Percentiles rank a stretch among this genome's conserved stretches.
phyloP scores from a whole-genome alignment of 2,797 vertebrate species.

The Bovichtus diacanthus region DNA sequence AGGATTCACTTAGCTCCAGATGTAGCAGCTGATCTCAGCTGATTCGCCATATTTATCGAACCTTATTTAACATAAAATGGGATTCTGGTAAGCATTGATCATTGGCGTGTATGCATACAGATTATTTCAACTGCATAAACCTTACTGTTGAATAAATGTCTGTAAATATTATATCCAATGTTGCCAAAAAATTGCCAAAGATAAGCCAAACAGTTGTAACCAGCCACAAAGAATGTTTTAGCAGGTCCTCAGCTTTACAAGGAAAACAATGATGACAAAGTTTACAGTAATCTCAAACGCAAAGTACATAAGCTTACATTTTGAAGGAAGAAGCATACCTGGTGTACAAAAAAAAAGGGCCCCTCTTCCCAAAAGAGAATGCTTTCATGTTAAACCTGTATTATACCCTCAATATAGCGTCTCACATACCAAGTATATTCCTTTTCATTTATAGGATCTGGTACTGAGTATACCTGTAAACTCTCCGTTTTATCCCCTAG shows the following conservation, averaged over 20 bases:
- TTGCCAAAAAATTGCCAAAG: neutral
- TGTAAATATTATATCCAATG: neutral
- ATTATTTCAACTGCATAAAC: neutral
- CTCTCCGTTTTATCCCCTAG: conserved; percentile 44
- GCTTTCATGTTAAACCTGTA: conserved; percentile 45
- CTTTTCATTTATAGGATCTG: conserved; percentile 27
- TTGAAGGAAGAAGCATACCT: neutral
- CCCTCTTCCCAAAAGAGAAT: conserved; percentile 16
- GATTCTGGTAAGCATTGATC: neutral
- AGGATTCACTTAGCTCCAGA: conserved; percentile 9
- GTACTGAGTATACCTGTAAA: conserved; percentile 36
- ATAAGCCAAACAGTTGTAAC: neutral
- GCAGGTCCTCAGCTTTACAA: conserved; percentile 10
- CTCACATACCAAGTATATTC: conserved; percentile 55
- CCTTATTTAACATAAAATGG: neutral
- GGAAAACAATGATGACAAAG: conserved; percentile 2
- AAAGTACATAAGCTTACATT: no score
- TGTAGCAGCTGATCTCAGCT: neutral
- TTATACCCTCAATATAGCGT: conserved; percentile 52
- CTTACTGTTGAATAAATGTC: neutral
- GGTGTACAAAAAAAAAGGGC: neutral
- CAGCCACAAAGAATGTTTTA: conserved; percentile 15
- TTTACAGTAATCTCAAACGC: conserved; percentile 15
- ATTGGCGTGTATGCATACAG: no score
- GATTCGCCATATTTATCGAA: neutral